phyloP scores from a whole-genome alignment of 2,888 invertebrate genomes.

The Caenorhabditis uteleia region DNA sequence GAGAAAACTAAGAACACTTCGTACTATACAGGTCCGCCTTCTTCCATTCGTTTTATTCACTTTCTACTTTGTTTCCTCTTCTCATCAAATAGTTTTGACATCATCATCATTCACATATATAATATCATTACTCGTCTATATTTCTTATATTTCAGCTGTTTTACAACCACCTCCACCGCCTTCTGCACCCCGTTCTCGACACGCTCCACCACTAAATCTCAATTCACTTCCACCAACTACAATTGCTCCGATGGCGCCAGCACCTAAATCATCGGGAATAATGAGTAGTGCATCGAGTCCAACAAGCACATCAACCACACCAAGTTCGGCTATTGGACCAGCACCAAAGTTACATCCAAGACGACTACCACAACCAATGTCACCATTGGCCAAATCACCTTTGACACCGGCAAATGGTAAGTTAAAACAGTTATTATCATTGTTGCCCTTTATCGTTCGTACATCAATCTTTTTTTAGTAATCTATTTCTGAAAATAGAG shows the following conservation, averaged over 20 bases:
- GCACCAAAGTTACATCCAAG: conserved; percentile 31
- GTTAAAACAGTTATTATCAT: too few species aligned
- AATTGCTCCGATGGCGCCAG: conserved; percentile 31
- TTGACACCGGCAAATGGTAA: conserved; percentile 25
- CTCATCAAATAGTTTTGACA: too few species aligned
- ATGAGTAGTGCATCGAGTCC: conserved; percentile 23
- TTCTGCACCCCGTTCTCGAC: conserved; percentile 11
- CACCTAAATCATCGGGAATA: conserved; percentile 16
- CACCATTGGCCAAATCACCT: conserved; percentile 36
- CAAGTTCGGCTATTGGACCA: conserved; percentile 17
- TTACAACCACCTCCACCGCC: conserved; percentile 44
- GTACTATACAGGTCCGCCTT: too few species aligned
- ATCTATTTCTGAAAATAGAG: too few species aligned
- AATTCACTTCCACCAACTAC: conserved; percentile 26
- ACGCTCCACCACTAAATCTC: background rate
- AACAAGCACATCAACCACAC: conserved; percentile 20
- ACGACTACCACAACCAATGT: conserved; percentile 16
- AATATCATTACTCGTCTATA: too few species aligned
- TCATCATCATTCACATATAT: too few species aligned
- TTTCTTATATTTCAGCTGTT: conserved; percentile 23
- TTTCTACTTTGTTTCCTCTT: too few species aligned
- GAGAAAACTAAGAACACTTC: too few species aligned
- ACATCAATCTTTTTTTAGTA: too few species aligned
- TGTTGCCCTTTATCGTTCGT: too few species aligned
- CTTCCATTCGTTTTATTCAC: too few species aligned